These are phyloP conservation scores for Rynchops niger DNA, from an alignment of 2,113 vertebrate genomes.

Conservation along the genomic window DNA sequence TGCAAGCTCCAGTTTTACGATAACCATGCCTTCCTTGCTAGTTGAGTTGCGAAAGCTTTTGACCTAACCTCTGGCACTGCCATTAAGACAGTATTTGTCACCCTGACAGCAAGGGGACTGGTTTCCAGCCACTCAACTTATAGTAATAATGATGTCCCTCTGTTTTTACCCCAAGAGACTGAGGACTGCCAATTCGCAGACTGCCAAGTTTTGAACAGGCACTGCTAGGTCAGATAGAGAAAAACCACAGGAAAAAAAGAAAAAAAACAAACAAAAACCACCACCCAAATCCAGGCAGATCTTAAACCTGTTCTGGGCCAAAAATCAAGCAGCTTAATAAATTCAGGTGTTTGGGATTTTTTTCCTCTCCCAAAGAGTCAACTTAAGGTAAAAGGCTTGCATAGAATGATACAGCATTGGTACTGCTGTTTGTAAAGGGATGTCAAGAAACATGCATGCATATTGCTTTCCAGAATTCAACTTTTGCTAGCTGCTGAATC, in stretches of 20 bases:
- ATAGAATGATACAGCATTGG: neutral
- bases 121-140: constrained; percentile 48
- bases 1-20: constrained; percentile 17
- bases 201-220: constrained; percentile 28
- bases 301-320: constrained; percentile 7
- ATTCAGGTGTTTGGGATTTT: neutral
- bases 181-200: neutral
- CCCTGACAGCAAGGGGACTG: constrained; percentile 72
- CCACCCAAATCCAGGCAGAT: neutral
- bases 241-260: neutral
- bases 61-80: constrained; percentile 74
- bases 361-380: neutral
- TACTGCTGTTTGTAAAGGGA: neutral
- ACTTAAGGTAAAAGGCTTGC: neutral
- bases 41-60: constrained; percentile 31
- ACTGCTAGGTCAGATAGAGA: constrained; percentile 5
- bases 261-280: too few species aligned
- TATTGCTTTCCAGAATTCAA: neutral
- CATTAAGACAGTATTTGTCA: constrained; percentile 76
- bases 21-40: neutral
- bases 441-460: neutral
- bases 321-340: constrained; percentile 1
- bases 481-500: neutral
- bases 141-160: constrained; percentile 12
- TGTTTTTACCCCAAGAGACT: neutral